Conservation (phyloP, 2,113 vertebrate species). For the Apeltes quadracus region DNA sequence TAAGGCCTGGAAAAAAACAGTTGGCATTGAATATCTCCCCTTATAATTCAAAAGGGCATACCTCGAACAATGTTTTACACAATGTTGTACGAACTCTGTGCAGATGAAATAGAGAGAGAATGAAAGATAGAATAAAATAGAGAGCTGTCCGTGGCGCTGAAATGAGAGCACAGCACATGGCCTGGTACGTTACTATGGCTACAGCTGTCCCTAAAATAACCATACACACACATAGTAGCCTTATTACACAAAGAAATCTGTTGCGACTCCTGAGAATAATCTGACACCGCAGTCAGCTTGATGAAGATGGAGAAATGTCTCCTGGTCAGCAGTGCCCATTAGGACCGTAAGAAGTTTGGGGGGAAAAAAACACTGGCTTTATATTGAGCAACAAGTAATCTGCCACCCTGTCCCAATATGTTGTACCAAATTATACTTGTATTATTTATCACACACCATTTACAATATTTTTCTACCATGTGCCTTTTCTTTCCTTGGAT, state of each 20-base stretch:
- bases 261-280: constrained; percentile 33
- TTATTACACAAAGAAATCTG: constrained; percentile 62
- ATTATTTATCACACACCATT: too few relatives aligned
- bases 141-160: constrained; percentile 62
- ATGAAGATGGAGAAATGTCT: constrained; percentile 23
- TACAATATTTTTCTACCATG: not conserved
- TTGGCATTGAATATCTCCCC: not conserved
- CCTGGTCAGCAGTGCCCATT: not conserved
- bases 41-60: not conserved
- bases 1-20: constrained; percentile 23
- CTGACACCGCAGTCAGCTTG: constrained; percentile 17
- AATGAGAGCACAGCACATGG: constrained; percentile 66
- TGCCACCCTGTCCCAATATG: not conserved
- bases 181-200: constrained; percentile 75
- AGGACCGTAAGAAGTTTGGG: not conserved
- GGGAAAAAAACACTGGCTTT: not conserved
- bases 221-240: constrained; percentile 53
- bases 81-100: not conserved
- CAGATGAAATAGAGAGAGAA: not conserved
- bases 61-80: not conserved
- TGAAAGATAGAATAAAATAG: not conserved
- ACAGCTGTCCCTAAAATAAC: constrained; percentile 78
- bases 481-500: not conserved
- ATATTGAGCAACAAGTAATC: constrained; percentile 40
- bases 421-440: not conserved